Conservation (phyloP, 2,113 vertebrate genomes). For the Microcebus murinus region DNA sequence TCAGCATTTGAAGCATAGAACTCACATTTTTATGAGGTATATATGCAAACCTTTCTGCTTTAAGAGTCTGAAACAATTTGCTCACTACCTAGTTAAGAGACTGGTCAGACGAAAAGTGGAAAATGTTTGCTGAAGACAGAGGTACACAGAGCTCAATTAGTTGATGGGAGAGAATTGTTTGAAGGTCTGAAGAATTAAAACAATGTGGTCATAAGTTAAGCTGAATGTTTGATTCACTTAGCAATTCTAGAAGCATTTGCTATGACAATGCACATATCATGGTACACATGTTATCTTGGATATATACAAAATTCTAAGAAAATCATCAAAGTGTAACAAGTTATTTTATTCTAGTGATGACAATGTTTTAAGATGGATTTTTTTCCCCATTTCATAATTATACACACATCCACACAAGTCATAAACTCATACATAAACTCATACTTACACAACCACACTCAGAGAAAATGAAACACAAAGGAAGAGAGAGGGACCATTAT, state of each 20-base stretch:
- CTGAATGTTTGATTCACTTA: not conserved
- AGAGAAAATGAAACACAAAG: not conserved
- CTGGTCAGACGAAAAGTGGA: not conserved
- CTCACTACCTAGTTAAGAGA: not conserved
- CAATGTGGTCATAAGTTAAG: not conserved
- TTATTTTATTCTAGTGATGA: not conserved
- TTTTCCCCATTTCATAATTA: not conserved
- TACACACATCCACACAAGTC: not conserved
- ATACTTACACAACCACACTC: not conserved
- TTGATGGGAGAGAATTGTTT: not conserved
- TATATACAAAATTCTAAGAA: not conserved
- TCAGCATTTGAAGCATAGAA: not conserved
- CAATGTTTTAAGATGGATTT: not conserved
- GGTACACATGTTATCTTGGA: not conserved
- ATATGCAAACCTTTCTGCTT: not conserved
- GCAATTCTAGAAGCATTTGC: not conserved
- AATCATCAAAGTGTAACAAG: accelerated
- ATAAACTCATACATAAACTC: not conserved
- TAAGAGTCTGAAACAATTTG: not conserved
- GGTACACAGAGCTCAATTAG: not conserved
- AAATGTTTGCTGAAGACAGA: slow-evolving; percentile 10
- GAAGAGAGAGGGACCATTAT: not conserved
- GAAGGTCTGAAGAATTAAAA: not conserved
- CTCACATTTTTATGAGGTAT: not conserved
- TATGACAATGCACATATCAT: not conserved